phyloP scores from a whole-genome alignment of 1,140 invertebrate species.

The Diabrotica undecimpunctata region DNA sequence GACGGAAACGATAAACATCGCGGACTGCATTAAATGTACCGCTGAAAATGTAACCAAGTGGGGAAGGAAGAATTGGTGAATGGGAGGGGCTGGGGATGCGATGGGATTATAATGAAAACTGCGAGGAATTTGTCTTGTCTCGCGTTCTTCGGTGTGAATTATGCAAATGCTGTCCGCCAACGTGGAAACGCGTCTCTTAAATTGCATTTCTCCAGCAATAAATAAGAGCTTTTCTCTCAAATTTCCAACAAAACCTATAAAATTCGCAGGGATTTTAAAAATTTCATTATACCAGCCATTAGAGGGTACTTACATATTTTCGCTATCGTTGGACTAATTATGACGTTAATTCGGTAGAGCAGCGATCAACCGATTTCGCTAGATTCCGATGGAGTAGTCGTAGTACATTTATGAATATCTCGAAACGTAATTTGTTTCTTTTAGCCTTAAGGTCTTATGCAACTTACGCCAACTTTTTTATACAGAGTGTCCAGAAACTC shows the following conservation, averaged over 20 bases:
- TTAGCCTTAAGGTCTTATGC: too few species aligned
- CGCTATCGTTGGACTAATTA: too few species aligned
- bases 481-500: too few species aligned
- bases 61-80: too few species aligned
- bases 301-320: background rate
- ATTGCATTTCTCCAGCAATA: slow-evolving; percentile 41
- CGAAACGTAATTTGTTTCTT: too few species aligned
- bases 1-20: slow-evolving; percentile 37
- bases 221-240: slow-evolving; percentile 35
- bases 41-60: slow-evolving; percentile 28
- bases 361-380: too few species aligned
- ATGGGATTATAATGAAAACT: slow-evolving; percentile 44
- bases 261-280: slow-evolving; percentile 17
- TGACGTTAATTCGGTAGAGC: too few species aligned
- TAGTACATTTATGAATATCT: too few species aligned
- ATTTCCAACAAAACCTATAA: slow-evolving; percentile 20
- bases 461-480: too few species aligned
- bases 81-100: slow-evolving; percentile 7
- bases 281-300: slow-evolving; percentile 17
- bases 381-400: too few species aligned
- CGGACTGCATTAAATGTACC: slow-evolving; percentile 40
- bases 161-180: slow-evolving; percentile 41
- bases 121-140: slow-evolving; percentile 43
- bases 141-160: slow-evolving; percentile 36
- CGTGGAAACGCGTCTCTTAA: slow-evolving; percentile 41